Evolutionary conservation across 2,797 vertebrate genomes (phyloP).

Genomic region (Cuculus canorus): DNA sequence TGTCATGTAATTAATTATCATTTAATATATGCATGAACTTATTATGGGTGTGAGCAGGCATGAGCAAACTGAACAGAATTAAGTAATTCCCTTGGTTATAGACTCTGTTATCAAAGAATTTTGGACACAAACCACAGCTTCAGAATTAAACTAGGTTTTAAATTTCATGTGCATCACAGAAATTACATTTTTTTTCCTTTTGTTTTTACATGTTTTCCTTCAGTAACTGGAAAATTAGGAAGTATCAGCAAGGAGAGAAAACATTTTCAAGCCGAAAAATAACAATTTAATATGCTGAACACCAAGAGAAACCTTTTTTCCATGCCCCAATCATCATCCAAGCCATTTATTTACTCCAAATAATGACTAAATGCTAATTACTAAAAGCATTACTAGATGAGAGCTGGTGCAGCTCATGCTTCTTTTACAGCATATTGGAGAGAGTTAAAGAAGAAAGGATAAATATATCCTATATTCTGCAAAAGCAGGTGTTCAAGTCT

Average conservation of each 20-base stretch:
- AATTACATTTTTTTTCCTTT: not conserved
- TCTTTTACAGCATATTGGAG: not conserved
- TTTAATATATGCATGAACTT: constrained; percentile 48
- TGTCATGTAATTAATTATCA: constrained; percentile 31
- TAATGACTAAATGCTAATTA: not conserved
- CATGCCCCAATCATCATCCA: not conserved
- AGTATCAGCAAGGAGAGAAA: not conserved
- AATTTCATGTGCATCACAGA: not conserved
- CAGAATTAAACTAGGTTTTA: not conserved
- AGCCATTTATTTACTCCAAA: not conserved
- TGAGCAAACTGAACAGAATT: constrained; percentile 23
- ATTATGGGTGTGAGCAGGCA: not conserved
- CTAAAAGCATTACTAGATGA: not conserved
- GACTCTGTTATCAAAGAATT: constrained; percentile 7
- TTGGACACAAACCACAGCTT: not conserved
- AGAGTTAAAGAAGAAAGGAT: not conserved
- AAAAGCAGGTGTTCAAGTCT: not conserved
- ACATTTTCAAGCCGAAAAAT: not conserved
- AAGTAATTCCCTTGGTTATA: not conserved
- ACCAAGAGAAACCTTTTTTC: not conserved
- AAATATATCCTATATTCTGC: not conserved
- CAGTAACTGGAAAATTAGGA: not conserved
- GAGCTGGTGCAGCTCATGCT: not conserved
- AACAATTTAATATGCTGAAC: not conserved
- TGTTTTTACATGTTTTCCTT: not conserved